These are phyloP conservation scores for Argyrosomus regius DNA, from an alignment of 2,797 vertebrate species.

Conservation along the genomic window DNA sequence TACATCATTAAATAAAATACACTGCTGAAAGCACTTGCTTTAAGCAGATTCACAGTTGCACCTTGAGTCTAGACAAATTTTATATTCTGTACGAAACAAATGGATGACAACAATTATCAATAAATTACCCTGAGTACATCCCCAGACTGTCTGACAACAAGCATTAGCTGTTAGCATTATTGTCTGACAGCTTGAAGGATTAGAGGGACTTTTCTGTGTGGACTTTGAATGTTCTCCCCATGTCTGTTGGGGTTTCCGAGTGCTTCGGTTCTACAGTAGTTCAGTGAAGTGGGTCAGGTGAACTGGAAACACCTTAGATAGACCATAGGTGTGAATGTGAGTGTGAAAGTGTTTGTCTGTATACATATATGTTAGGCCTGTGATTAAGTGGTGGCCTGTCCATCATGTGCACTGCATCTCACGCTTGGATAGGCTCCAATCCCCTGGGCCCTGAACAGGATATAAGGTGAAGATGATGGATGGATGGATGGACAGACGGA, in stretches of 20 bases:
- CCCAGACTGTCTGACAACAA: neutral
- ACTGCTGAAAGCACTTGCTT: conserved; percentile 4
- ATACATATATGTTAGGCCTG: neutral
- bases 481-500: neutral
- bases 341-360: conserved; percentile 12
- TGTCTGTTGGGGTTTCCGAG: neutral
- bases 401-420: neutral
- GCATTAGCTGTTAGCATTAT: neutral
- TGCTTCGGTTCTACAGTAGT: conserved; percentile 7
- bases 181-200: neutral
- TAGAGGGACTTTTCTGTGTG: neutral
- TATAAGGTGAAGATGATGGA: conserved; percentile 13
- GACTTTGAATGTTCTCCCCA: neutral
- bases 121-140: neutral
- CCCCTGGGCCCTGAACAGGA: neutral
- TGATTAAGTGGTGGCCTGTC: conserved; percentile 12
- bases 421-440: neutral
- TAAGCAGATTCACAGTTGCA: neutral
- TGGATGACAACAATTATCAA: neutral
- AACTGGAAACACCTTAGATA: conserved; percentile 22
- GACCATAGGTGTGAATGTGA: neutral
- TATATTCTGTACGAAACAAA: conserved; percentile 4
- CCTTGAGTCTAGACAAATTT: neutral
- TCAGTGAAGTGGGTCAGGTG: conserved; percentile 24
- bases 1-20: conserved; percentile 4